Evolutionary conservation across 2,797 vertebrate species (phyloP), one percentile per base, ranked within the genome.

Genomic region (Tiaroga cobitis): DNA sequence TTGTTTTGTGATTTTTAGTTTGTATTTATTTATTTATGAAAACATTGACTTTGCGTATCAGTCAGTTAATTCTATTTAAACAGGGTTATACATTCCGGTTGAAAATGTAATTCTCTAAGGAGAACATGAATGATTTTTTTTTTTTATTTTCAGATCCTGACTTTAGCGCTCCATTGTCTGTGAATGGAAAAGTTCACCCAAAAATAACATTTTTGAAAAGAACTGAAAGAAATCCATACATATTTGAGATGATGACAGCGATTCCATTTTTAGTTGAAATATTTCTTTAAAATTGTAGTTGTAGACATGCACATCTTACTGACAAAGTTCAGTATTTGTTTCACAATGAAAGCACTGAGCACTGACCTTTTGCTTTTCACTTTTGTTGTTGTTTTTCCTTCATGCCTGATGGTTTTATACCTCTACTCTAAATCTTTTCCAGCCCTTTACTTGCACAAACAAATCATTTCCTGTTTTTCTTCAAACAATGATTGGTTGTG

Each of bases 311-410:
- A 74, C 59, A 9, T 69, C 69, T 73, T n/a, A 76, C 74, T 76
- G 21, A 59, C 54, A 34, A 21, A 34, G 46, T 8, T 9, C 5
- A 59, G 34, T 15, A 15, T 73, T 72, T 90, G 91, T 88, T 68
- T 87, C 80, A 11, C 21, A 76, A 56, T 87, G 92, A 94, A 94
- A 95, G 91, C 91, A 93, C 41, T 41, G 92, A 90, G 85, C 80
- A 59, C 70, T 83, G 84, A 83, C 79, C 79, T 82, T 65, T 9
- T 86, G 61, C 75, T 84, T 49, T 86, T 86, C 65, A 79, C 67
- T 72, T 76, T 32, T 84, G 67, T 65, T 83, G 29, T 56, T 73
- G 73, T 85, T 84, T 63, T 86, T 41, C 24, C 43, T 41, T 34
- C 70, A 79, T 61, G 65, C 76, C 75, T 87, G 74, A 81, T 82